Conservation (phyloP, 2,113 vertebrate genomes). For the Notothenia coriiceps region DNA sequence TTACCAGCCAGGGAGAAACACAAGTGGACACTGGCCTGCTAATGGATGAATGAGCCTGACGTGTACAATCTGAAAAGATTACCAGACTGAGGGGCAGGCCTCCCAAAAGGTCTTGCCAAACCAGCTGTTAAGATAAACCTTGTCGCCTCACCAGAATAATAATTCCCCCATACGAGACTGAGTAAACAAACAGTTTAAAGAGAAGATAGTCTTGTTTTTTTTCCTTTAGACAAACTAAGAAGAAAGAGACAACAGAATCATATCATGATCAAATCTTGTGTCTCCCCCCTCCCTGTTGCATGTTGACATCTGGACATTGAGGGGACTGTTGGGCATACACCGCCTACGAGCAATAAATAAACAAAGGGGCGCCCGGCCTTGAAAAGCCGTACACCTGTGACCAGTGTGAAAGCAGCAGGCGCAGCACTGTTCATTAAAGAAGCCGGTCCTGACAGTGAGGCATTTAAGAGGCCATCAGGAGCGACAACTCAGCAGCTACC, state of each 20-base stretch:
- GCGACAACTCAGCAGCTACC: conserved; percentile 75
- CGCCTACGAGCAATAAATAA: conserved; percentile 75
- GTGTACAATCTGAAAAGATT: conserved; percentile 78
- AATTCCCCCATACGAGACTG: conserved; percentile 56
- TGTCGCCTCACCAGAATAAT: conserved; percentile 65
- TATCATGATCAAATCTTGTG: conserved; percentile 56
- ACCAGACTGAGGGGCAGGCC: conserved; percentile 65
- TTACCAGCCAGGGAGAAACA: conserved; percentile 69
- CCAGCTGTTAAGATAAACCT: conserved; percentile 74
- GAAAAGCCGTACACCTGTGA: conserved; percentile 75
- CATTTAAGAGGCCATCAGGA: conserved; percentile 80
- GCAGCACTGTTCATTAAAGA: conserved; percentile 79
- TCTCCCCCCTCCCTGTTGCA: conserved; percentile 45
- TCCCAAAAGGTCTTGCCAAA: conserved; percentile 60
- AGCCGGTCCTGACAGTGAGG: conserved; percentile 72
- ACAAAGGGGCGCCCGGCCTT: conserved; percentile 68
- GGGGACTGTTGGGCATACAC: conserved; percentile 57
- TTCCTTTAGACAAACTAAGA: conserved; percentile 24
- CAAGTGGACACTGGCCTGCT: conserved; percentile 63
- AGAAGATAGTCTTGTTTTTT: conserved; percentile 46
- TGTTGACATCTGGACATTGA: conserved; percentile 68
- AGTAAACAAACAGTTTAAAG: conserved; percentile 43
- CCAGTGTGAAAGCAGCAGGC: conserved; percentile 74
- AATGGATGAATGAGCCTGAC: conserved; percentile 79
- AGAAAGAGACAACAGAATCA: conserved; percentile 51